Conservation (phyloP, 1,140 invertebrate species). For the Lepidostoma basale region DNA sequence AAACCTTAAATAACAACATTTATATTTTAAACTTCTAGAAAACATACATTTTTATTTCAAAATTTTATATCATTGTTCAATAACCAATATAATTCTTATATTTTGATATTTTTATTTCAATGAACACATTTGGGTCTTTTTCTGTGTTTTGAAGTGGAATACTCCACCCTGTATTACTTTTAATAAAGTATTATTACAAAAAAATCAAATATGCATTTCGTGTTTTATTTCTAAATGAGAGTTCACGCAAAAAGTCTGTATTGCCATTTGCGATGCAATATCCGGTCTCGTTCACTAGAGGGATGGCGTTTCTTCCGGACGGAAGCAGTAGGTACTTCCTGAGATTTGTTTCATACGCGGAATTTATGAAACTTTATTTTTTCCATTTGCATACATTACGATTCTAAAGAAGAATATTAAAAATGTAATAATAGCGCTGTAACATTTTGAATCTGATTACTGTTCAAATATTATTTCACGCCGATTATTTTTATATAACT, state of each 20-base stretch:
- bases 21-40: too few relatives aligned
- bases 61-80: too few relatives aligned
- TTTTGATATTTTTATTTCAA: neutral
- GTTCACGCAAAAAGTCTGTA: neutral
- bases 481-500: neutral
- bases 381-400: neutral
- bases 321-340: neutral
- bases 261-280: slow-evolving; percentile 37
- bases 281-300: slow-evolving; percentile 43
- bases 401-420: neutral
- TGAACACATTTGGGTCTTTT: neutral
- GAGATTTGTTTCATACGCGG: neutral
- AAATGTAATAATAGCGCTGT: neutral
- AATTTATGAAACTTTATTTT: neutral
- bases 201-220: neutral
- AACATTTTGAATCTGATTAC: neutral
- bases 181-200: neutral
- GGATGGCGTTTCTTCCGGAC: slow-evolving; percentile 39
- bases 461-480: neutral
- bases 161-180: neutral
- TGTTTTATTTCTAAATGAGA: too few relatives aligned
- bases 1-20: too few relatives aligned
- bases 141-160: neutral
- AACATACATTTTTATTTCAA: too few relatives aligned
- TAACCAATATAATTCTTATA: neutral